Evolutionary conservation across 2,888 invertebrate genomes (phyloP), one percentile per base, ranked within the genome.

Genomic region (Drosophila helvetica): DNA sequence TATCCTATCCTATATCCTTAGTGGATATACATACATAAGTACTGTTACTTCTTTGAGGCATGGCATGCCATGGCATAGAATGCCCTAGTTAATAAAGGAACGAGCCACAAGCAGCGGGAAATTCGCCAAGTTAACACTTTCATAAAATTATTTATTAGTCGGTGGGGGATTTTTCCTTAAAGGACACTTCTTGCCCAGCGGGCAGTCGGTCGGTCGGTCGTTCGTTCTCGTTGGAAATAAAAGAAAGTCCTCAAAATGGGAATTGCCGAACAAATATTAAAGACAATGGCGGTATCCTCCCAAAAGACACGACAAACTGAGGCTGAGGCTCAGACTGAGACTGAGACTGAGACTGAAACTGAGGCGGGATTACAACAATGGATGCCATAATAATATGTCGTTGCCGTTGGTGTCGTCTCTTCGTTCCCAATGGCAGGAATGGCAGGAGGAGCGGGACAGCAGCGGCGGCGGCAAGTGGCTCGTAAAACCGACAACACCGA

Each of bases 401-500:
- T 71, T 70, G 73, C 33, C 58, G 55, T 18, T 52, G 45, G 33
- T 63, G 57, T 54, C 51, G 58, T 58, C 57, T 58, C 58, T 71
- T 64, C 52, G 58, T 52, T 45, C 48, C 56, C 12, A 47, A 65
- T 62, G 64, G n/a, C n/a, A n/a, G n/a, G n/a, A n/a, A n/a, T 1
- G 1, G 33, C 33, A 33, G 15, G 5, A 5, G 12, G 4, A 8
- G n/a, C 15, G 15, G 45, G 4, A 7, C 2, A 18, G 18, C 18
- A 8, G 50, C 64, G 50, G 12, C 46, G 58, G 42, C 77, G 85
- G 80, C 88, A 88, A 88, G 88, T 88, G 86, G 86, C 84, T 86
- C 86, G 86, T 88, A 86, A 86, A 86, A 86, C 82, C 84, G 88
- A 80, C 81, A 82, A 80, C 78, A 75, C 82, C 86, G 77, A 85